phyloP scores from a whole-genome alignment of 2,113 vertebrate genomes.

The Amazona guildingii region DNA sequence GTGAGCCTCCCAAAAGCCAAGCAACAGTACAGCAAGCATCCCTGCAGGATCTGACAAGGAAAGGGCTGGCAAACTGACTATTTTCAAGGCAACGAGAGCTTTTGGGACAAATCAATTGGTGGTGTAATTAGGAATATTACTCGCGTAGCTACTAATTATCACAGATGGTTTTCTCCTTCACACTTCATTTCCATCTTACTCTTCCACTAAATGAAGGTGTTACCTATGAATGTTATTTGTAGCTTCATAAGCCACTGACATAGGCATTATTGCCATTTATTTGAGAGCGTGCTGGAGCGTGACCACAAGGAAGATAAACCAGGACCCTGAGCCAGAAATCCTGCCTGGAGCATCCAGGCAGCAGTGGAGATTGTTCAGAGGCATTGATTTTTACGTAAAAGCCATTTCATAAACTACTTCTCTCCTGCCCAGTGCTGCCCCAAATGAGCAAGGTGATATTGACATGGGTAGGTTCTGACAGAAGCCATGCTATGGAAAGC shows the following conservation, averaged over 20 bases:
- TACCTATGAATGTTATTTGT: not conserved
- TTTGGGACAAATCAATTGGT: not conserved
- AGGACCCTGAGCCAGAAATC: constrained; percentile 1
- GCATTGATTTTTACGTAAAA: not conserved
- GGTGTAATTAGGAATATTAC: constrained; percentile 12
- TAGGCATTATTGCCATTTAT: not conserved
- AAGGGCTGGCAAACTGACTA: not conserved
- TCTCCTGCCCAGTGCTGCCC: not conserved
- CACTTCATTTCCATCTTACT: constrained; percentile 10
- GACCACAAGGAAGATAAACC: not conserved
- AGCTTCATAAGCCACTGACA: not conserved
- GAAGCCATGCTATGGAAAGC: not conserved
- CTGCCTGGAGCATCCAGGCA: not conserved
- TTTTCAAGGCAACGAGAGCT: not conserved
- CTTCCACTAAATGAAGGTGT: constrained; percentile 21
- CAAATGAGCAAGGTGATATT: not conserved
- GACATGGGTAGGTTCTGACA: not conserved
- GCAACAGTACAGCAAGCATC: rapidly evolving
- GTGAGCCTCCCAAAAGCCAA: not conserved
- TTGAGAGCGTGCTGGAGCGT: not conserved
- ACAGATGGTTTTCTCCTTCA: constrained; percentile 14
- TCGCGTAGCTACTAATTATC: not conserved
- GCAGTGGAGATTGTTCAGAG: not conserved
- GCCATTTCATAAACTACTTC: not conserved
- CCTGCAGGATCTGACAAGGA: not conserved